Evolutionary conservation across 92 coral and sea anemone genomes (phyloP).

Genomic region (Phenganax subtilis): DNA sequence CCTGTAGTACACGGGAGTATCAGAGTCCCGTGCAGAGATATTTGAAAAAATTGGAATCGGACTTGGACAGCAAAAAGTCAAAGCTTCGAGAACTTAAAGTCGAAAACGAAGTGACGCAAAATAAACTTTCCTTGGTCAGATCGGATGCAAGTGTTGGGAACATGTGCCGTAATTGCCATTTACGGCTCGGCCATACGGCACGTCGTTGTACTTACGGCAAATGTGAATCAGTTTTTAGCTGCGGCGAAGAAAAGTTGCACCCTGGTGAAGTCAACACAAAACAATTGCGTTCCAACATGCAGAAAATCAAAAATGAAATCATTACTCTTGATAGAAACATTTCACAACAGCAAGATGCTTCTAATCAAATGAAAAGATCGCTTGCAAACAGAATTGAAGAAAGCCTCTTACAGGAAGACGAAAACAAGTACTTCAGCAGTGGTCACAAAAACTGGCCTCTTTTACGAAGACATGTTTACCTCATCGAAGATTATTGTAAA

Average conservation of each 20-base stretch:
- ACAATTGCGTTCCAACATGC: conserved; percentile 2
- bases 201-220: neutral
- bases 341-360: conserved; percentile 8
- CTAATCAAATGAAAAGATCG: conserved; percentile 1
- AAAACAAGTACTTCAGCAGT: neutral
- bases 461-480: conserved; percentile 12
- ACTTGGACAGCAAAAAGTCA: neutral
- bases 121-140: conserved; percentile 11
- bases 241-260: conserved; percentile 22
- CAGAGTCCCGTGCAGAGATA: conserved; percentile 3
- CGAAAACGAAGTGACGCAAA: conserved; percentile 4
- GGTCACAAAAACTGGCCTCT: conserved; percentile 11
- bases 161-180: conserved; percentile 18
- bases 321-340: conserved; percentile 16
- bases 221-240: conserved; percentile 14
- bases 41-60: neutral
- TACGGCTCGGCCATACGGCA: conserved; percentile 17
- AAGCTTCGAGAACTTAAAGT: neutral
- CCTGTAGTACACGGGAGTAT: neutral
- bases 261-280: conserved; percentile 17
- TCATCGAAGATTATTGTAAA: conserved; percentile 19
- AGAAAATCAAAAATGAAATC: conserved; percentile 14
- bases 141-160: conserved; percentile 1
- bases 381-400: conserved; percentile 8
- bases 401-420: conserved; percentile 4